Evolutionary conservation across 2,797 vertebrate species (phyloP).

Genomic region (Danio kyathit): DNA sequence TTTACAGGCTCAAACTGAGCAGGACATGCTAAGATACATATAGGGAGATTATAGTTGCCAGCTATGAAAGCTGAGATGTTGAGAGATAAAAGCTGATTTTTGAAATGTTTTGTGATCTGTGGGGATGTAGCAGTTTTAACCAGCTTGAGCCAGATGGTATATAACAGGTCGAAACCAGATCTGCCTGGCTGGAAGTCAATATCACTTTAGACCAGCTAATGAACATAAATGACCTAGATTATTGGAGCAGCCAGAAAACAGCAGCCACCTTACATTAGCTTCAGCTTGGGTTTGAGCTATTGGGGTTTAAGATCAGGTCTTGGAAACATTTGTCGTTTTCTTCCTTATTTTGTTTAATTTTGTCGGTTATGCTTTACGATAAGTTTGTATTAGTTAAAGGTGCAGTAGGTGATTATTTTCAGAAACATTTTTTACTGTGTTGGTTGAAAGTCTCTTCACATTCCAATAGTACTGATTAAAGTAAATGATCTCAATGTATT

Average conservation of each 20-base stretch:
- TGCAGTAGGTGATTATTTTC: too few relatives aligned
- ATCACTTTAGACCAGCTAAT: background rate
- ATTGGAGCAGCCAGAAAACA: background rate
- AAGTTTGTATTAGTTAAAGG: too few relatives aligned
- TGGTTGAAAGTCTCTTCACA: too few relatives aligned
- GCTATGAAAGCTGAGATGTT: background rate
- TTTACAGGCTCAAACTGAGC: background rate
- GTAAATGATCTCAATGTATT: too few relatives aligned
- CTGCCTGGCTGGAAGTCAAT: background rate
- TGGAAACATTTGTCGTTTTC: background rate
- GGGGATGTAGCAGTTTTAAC: background rate
- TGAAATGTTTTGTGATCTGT: slow-evolving; percentile 4
- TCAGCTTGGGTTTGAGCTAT: background rate
- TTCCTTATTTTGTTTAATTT: background rate
- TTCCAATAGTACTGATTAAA: too few relatives aligned
- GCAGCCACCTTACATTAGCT: background rate
- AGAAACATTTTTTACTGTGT: too few relatives aligned
- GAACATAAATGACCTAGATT: background rate
- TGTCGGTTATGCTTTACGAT: too few relatives aligned
- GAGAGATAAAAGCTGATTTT: background rate
- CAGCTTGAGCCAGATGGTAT: background rate
- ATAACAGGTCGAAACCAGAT: background rate
- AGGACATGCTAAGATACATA: background rate
- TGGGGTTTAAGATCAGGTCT: background rate
- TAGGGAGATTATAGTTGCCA: slow-evolving; percentile 21